Evolutionary conservation across 2,797 vertebrate species (phyloP).

Genomic region (Miopithecus talapoin): DNA sequence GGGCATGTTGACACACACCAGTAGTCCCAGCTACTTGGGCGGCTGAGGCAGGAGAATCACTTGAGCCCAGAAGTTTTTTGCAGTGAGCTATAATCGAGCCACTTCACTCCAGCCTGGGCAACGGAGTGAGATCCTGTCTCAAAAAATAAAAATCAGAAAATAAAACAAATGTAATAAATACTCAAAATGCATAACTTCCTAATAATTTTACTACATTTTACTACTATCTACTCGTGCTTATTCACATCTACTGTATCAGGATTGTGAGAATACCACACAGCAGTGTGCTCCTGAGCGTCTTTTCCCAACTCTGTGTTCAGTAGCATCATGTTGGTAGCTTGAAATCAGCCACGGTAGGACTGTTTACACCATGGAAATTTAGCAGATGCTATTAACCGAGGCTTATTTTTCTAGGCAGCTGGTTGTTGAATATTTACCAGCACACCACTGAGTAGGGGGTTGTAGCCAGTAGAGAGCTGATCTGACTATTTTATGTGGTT

Average conservation of each 20-base stretch:
- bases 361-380: neutral
- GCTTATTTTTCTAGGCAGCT: neutral
- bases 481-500: neutral
- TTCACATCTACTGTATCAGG: neutral
- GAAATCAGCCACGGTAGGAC: neutral
- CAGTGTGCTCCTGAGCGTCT: neutral
- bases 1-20: neutral
- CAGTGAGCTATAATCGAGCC: neutral
- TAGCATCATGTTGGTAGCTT: neutral
- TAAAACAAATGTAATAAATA: constrained; percentile 17
- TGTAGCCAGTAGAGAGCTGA: neutral
- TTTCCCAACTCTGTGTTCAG: neutral
- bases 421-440: neutral
- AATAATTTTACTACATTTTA: neutral
- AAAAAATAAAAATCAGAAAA: neutral
- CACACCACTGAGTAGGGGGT: neutral
- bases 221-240: neutral
- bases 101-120: neutral
- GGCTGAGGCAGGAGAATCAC: neutral
- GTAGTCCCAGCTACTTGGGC: neutral
- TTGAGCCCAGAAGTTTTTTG: neutral
- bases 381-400: neutral
- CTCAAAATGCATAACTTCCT: neutral
- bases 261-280: neutral
- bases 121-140: neutral